Conservation (phyloP, 2,888 invertebrate species). For the Xylota segnis region DNA sequence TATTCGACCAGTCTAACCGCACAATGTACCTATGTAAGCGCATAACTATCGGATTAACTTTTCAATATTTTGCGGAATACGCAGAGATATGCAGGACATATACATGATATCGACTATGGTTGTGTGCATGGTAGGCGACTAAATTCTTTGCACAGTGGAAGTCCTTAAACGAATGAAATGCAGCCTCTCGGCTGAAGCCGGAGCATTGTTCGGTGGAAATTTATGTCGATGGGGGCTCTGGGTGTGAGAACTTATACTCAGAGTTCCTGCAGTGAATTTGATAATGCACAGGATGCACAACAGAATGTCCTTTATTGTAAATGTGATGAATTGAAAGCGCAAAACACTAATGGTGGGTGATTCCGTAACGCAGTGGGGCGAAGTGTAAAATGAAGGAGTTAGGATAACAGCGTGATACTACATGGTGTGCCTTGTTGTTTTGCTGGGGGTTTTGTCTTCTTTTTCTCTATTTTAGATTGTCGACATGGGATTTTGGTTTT, state of each 20-base stretch:
- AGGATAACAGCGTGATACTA: background rate
- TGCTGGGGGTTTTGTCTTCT: background rate
- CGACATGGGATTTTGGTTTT: slow-evolving; percentile 4
- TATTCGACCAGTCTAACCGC: background rate
- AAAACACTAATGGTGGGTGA: slow-evolving; percentile 27
- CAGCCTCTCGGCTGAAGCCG: slow-evolving; percentile 11
- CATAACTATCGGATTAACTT: slow-evolving; percentile 9
- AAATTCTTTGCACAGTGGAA: slow-evolving; percentile 20
- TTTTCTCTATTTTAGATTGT: background rate
- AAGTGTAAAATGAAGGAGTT: slow-evolving; percentile 7
- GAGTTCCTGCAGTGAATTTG: slow-evolving; percentile 41
- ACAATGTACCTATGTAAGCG: background rate
- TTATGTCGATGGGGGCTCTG: slow-evolving; percentile 39
- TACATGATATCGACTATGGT: background rate
- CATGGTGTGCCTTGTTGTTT: background rate
- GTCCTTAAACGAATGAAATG: slow-evolving; percentile 26
- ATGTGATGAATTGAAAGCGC: slow-evolving; percentile 47
- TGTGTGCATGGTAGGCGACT: slow-evolving; percentile 3
- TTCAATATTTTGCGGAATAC: slow-evolving; percentile 2
- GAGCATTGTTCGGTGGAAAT: slow-evolving; percentile 56
- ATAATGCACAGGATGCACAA: slow-evolving; percentile 46
- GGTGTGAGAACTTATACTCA: background rate
- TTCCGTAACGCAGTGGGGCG: slow-evolving; percentile 1
- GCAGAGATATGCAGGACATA: background rate
- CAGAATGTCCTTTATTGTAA: slow-evolving; percentile 30